phyloP scores from a whole-genome alignment of 30 jellyfish, hydroid and myxozoan genomes.

The Aurelia sp. region DNA sequence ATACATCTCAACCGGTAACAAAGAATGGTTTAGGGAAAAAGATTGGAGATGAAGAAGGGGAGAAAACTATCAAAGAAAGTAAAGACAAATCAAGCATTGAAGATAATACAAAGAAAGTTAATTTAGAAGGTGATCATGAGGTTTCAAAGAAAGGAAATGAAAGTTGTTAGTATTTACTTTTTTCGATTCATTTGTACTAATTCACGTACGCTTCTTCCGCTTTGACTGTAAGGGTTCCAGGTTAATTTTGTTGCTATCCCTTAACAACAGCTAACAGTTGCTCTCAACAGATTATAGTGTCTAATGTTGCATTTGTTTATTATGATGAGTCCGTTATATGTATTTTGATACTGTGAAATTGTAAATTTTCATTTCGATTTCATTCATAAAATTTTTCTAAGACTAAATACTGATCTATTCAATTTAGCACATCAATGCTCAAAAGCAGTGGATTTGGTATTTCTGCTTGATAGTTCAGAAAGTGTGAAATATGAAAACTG shows the following conservation, averaged over 20 bases:
- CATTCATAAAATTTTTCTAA: too few relatives aligned
- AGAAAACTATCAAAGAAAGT: slow-evolving; percentile 4
- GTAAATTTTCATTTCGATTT: too few relatives aligned
- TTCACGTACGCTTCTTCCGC: too few relatives aligned
- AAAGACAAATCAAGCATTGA: slow-evolving; percentile 51
- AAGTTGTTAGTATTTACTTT: too few relatives aligned
- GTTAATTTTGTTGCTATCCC: too few relatives aligned
- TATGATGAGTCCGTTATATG: too few relatives aligned
- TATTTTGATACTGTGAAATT: too few relatives aligned
- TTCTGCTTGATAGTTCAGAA: slow-evolving; percentile 95
- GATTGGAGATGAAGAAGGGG: slow-evolving; percentile 17
- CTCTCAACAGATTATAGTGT: too few relatives aligned
- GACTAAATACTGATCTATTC: neutral
- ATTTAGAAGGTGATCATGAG: slow-evolving; percentile 5
- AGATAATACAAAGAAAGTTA: slow-evolving; percentile 5
- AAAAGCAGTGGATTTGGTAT: slow-evolving; percentile 87
- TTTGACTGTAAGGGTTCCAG: too few relatives aligned
- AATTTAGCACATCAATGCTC: slow-evolving; percentile 71
- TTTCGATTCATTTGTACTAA: too few relatives aligned
- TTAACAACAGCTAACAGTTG: too few relatives aligned
- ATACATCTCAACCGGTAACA: slow-evolving; percentile 39
- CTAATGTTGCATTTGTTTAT: too few relatives aligned
- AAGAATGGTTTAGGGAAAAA: slow-evolving; percentile 31
- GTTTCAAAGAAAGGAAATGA: slow-evolving; percentile 15
- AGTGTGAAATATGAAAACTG: slow-evolving; percentile 94